Conservation (phyloP, 2,888 invertebrate species). For the Eugnorisma glareosa region DNA sequence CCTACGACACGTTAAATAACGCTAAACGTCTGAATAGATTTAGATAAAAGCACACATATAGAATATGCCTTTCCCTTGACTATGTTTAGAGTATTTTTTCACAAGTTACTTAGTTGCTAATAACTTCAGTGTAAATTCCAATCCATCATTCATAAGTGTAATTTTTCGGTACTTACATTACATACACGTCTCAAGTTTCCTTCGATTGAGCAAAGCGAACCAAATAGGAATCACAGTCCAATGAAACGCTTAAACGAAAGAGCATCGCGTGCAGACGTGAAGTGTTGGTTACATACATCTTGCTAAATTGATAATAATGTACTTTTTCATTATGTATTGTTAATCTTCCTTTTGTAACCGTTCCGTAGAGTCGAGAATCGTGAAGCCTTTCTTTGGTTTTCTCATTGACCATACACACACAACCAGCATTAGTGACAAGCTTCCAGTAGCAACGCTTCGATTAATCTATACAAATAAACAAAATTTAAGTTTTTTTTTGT, state of each 20-base stretch:
- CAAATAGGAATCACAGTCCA: conserved; percentile 63
- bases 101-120: neutral
- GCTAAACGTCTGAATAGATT: too few species aligned
- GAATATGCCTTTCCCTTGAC: too few species aligned
- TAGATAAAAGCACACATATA: neutral
- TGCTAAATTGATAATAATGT: conserved; percentile 46
- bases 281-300: conserved; percentile 46
- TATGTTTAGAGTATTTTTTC: neutral
- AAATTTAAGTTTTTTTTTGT: too few species aligned
- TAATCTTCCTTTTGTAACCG: neutral
- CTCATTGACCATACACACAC: too few species aligned
- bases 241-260: conserved; percentile 58
- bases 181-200: conserved; percentile 58
- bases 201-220: conserved; percentile 61
- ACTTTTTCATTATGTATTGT: conserved; percentile 1
- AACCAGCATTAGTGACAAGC: too few species aligned
- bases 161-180: conserved; percentile 47
- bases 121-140: neutral
- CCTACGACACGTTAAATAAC: too few species aligned
- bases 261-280: conserved; percentile 48
- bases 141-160: conserved; percentile 19
- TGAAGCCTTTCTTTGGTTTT: too few species aligned
- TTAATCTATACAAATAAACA: too few species aligned
- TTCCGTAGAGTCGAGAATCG: neutral
- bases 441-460: too few species aligned